Conservation (phyloP, 1,140 invertebrate species). For the Ceratina calcarata region DNA sequence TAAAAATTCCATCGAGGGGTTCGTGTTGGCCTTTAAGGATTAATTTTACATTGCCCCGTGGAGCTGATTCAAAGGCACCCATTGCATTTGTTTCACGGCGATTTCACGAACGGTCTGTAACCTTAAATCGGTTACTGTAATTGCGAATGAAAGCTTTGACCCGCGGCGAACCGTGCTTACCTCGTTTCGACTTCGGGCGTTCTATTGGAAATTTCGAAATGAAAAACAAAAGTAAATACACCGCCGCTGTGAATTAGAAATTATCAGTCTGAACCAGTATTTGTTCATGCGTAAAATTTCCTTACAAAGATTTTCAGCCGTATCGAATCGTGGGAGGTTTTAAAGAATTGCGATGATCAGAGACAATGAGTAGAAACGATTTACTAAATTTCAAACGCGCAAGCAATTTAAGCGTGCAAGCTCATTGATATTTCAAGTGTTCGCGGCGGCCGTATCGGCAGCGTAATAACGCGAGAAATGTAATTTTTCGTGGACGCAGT, state of each 20-base stretch:
- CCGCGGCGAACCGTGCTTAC: not conserved
- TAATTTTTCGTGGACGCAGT: slow-evolving; percentile 11
- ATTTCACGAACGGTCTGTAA: slow-evolving; percentile 19
- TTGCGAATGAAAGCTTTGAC: slow-evolving; percentile 12
- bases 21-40: slow-evolving; percentile 47
- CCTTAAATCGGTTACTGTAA: not conserved
- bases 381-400: not conserved
- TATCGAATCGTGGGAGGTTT: too few relatives aligned
- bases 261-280: too few relatives aligned
- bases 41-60: slow-evolving; percentile 47
- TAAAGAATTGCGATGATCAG: too few relatives aligned
- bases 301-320: too few relatives aligned
- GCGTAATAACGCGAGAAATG: slow-evolving; percentile 16
- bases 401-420: too few relatives aligned
- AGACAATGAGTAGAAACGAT: too few relatives aligned
- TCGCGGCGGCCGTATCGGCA: not conserved
- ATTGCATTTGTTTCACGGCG: slow-evolving; percentile 22
- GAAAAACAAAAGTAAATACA: not conserved
- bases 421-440: not conserved
- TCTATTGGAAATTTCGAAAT: not conserved
- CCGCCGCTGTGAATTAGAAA: too few relatives aligned
- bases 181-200: not conserved
- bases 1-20: slow-evolving; percentile 61
- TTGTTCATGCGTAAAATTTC: too few relatives aligned
- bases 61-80: slow-evolving; percentile 21